phyloP scores from a whole-genome alignment of 2,797 vertebrate genomes.

The Diceros bicornis region DNA sequence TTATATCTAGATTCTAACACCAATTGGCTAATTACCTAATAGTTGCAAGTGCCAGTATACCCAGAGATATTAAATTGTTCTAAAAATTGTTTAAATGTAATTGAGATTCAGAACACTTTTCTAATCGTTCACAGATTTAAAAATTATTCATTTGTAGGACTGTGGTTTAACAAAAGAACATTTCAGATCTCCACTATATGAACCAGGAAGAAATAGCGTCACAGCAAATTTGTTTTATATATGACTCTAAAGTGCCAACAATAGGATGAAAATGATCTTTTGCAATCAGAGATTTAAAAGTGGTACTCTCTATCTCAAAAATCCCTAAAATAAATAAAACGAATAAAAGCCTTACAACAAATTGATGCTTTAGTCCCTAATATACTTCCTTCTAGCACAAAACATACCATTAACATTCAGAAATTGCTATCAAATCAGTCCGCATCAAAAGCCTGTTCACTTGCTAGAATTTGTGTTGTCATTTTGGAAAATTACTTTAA shows the following conservation, averaged over 20 bases:
- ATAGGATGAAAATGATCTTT: background rate
- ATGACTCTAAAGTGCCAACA: background rate
- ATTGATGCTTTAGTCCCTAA: background rate
- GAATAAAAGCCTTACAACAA: background rate
- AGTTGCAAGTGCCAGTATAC: background rate
- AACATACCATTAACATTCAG: background rate
- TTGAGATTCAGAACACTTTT: background rate
- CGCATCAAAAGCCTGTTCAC: background rate
- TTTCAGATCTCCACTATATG: background rate
- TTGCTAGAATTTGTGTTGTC: background rate
- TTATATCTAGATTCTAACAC: background rate
- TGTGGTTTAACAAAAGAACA: background rate
- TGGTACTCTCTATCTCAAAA: background rate
- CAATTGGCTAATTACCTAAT: background rate
- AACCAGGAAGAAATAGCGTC: background rate
- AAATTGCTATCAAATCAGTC: background rate
- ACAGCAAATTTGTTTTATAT: background rate
- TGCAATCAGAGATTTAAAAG: background rate
- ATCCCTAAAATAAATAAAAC: background rate
- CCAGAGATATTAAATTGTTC: background rate
- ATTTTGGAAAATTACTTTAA: conserved; percentile 14
- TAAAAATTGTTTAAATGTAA: background rate
- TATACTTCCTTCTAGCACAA: background rate
- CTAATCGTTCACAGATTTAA: background rate
- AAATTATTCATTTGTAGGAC: background rate